Evolutionary conservation across 2,113 vertebrate genomes (phyloP).

Genomic region (Trogon surrucura): DNA sequence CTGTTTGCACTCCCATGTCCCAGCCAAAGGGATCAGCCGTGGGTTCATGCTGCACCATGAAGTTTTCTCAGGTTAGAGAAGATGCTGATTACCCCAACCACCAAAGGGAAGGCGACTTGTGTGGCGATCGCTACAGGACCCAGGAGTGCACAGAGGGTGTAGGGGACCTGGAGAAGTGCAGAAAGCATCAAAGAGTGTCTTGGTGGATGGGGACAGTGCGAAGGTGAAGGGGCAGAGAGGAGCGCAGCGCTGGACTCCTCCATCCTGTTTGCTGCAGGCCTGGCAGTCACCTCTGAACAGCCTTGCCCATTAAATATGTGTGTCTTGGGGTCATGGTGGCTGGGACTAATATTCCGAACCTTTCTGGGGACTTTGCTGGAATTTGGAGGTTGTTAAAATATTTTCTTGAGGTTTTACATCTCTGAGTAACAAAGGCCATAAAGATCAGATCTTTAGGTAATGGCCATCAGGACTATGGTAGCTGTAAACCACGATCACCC

Average conservation of each 20-base stretch:
- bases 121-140: background rate
- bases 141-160: background rate
- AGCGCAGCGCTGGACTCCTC: background rate
- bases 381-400: background rate
- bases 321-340: background rate
- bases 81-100: background rate
- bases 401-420: background rate
- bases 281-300: background rate
- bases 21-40: rapidly evolving
- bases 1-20: background rate
- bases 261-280: rapidly evolving
- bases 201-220: background rate
- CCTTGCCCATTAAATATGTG: background rate
- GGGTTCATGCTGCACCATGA: background rate
- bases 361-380: background rate
- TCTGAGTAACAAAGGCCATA: background rate
- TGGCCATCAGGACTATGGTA: background rate
- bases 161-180: background rate
- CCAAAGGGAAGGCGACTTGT: rapidly evolving
- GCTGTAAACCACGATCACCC: background rate
- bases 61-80: background rate
- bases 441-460: background rate
- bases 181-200: background rate
- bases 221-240: background rate
- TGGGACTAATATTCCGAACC: background rate